A percentile compares a stretch with the other conserved stretches of the same genome.
These are phyloP conservation scores for Pedicia rivosa DNA, from an alignment of 2,888 invertebrate species.

Conservation along the genomic window DNA sequence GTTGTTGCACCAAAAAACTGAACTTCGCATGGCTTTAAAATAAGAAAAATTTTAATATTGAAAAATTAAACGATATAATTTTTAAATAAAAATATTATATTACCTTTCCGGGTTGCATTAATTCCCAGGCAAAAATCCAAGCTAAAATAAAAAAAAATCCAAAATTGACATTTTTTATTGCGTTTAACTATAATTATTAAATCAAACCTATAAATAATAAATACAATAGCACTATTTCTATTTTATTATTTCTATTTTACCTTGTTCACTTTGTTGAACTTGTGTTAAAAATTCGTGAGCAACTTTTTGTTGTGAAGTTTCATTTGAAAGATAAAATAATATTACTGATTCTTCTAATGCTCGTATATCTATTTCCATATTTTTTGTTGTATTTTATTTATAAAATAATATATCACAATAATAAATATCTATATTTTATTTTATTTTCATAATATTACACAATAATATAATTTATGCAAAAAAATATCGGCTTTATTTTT, in stretches of 20 bases:
- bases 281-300: slow-evolving; percentile 75
- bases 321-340: slow-evolving; percentile 26
- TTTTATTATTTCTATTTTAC: too few relatives aligned
- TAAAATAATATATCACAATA: neutral
- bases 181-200: too few relatives aligned
- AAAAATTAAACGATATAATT: slow-evolving; percentile 1
- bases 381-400: neutral
- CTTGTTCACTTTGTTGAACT: slow-evolving; percentile 68
- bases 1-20: slow-evolving; percentile 91
- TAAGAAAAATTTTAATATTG: slow-evolving; percentile 10
- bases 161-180: too few relatives aligned
- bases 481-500: neutral
- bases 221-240: too few relatives aligned
- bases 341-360: slow-evolving; percentile 28
- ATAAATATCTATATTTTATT: neutral
- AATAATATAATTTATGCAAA: neutral
- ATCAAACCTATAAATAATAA: too few relatives aligned
- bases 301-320: slow-evolving; percentile 49
- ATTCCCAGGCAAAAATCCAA: slow-evolving; percentile 86
- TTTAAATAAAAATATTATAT: slow-evolving; percentile 7
- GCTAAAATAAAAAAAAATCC: too few relatives aligned
- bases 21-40: slow-evolving; percentile 61
- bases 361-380: slow-evolving; percentile 25
- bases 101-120: slow-evolving; percentile 70
- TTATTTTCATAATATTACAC: neutral